These are phyloP conservation scores for Hylaeus volcanicus DNA, from an alignment of 1,140 invertebrate species.

Conservation along the genomic window DNA sequence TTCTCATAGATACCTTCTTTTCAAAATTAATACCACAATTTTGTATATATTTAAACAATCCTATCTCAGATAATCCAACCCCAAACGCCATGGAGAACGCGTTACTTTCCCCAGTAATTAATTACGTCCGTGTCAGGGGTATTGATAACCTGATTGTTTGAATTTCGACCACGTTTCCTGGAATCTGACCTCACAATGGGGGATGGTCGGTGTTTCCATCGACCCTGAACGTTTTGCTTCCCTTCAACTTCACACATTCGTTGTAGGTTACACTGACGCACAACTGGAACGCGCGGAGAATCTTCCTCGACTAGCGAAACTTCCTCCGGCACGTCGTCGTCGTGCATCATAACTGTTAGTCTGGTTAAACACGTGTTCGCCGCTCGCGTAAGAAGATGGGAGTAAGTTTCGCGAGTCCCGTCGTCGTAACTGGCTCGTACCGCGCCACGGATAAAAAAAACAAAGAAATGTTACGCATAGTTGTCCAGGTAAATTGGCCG, in stretches of 20 bases:
- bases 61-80: no score
- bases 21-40: no score
- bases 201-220: background rate
- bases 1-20: no score
- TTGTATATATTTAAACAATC: no score
- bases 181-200: no score
- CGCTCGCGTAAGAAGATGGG: constrained; percentile 1
- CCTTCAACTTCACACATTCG: constrained; percentile 40
- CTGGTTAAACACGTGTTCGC: constrained; percentile 37
- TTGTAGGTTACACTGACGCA: constrained; percentile 22
- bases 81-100: no score
- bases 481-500: background rate
- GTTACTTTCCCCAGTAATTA: no score
- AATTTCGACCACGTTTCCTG: no score
- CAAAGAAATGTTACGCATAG: constrained; percentile 10
- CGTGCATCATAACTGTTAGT: constrained; percentile 50
- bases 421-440: background rate
- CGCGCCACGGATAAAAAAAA: constrained; percentile 4
- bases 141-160: no score
- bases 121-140: no score
- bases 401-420: background rate
- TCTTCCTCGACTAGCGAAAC: constrained; percentile 31
- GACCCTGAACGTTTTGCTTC: background rate
- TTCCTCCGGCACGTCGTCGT: constrained; percentile 36
- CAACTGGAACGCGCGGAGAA: constrained; percentile 38